A percentile compares a stretch with the other conserved stretches of the same genome.
These are phyloP conservation scores for Drosophila crucigera DNA, from an alignment of 2,888 invertebrate species.

Conservation along the genomic window DNA sequence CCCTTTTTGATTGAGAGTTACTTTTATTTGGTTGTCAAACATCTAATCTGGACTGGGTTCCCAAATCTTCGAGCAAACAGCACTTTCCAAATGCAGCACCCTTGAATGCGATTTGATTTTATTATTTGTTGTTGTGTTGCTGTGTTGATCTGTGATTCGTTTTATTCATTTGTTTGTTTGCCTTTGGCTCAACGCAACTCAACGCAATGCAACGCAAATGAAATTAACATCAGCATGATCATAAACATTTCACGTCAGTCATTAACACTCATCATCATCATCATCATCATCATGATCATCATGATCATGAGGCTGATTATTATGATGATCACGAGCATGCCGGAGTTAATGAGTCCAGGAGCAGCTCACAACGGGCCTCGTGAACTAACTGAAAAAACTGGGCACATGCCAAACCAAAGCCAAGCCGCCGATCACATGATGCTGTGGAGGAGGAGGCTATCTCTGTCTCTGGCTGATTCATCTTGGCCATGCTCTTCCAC, in stretches of 20 bases:
- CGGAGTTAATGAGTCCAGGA: conserved; percentile 51
- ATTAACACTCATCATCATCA: conserved; percentile 24
- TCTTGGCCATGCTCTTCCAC: conserved; percentile 9
- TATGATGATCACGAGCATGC: conserved; percentile 44
- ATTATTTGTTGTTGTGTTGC: neutral
- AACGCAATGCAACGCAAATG: conserved; percentile 19
- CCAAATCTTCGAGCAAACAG: conserved; percentile 25
- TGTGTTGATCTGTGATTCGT: neutral
- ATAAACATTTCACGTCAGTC: conserved; percentile 18
- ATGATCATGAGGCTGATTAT: conserved; percentile 5
- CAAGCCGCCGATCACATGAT: neutral
- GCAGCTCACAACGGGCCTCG: conserved; percentile 12
- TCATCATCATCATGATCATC: neutral
- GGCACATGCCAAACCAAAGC: conserved; percentile 30
- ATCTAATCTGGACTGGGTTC: conserved; percentile 47
- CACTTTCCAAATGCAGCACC: conserved; percentile 22
- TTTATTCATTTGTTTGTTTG: conserved; percentile 38
- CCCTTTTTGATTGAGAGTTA: conserved; percentile 1
- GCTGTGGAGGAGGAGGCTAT: neutral
- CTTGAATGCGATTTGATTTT: conserved; percentile 16
- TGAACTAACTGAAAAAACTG: conserved; percentile 5
- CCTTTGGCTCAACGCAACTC: conserved; percentile 6
- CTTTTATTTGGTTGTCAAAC: conserved; percentile 28
- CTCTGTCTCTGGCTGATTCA: conserved; percentile 11
- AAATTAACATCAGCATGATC: conserved; percentile 58